Evolutionary conservation across 2,113 vertebrate species (phyloP), one percentile per base, ranked within the genome.

Genomic region (Aspidoscelis tigris): DNA sequence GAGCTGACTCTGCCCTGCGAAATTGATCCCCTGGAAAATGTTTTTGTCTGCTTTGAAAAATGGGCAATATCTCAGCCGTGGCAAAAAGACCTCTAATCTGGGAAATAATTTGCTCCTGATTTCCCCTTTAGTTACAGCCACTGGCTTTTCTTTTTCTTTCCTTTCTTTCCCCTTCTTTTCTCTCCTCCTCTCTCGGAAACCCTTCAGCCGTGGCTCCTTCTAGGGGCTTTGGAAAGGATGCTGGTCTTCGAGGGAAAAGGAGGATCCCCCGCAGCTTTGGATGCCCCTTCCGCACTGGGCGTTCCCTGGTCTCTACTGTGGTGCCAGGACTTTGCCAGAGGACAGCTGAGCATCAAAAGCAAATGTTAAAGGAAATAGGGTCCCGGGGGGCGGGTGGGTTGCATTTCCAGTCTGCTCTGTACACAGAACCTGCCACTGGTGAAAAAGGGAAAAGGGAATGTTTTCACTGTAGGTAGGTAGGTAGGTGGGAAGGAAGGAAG

Each of bases 31-130:
- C 96, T 93, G 91, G 97, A 98, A 99, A 99, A 99, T 99, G 98
- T 97, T 98, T 99, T 99, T 99, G 98, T 99, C 98, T 98, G 97
- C 96, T 96, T 94, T 99, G 98, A 99, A 98, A 98, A 99, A 99
- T 99, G 97, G 97, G 94, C 96, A 84, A 95, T 96, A 96, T 96
- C 97, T 96, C 95, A 94, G 96, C 94, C 75, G 96, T 95, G 91
- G 96, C 93, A 87, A 85, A 88, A 84, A 89, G 94, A 86, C 92
- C 94, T 92, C 92, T 95, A 94, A 96, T 95, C 93, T 96, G 83
- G 93, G 95, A 96, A 97, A 97, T 96, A 93, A 96, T 97, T 96
- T 96, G 93, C 94, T 96, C 95, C 96, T 96, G 95, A 95, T 94
- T 94, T 92, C 33, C 93, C 84, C 86, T 90, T 94, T 91, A 80